These are phyloP conservation scores for Scaptomyza hsui DNA, from an alignment of 1,140 invertebrate species.

Conservation along the genomic window DNA sequence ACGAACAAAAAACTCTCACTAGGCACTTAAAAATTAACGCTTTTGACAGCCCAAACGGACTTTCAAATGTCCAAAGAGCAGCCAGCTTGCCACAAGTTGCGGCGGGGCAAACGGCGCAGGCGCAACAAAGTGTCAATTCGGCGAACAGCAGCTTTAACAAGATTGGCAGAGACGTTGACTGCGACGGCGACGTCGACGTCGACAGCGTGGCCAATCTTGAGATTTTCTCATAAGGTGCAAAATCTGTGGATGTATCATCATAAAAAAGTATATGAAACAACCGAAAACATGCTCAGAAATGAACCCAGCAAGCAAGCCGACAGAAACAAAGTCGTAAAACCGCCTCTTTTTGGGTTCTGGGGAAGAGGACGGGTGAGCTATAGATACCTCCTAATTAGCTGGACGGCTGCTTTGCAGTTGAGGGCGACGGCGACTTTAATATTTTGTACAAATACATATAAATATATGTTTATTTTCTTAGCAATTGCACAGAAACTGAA, in stretches of 20 bases:
- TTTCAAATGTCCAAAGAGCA: constrained; percentile 72
- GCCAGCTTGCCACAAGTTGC: constrained; percentile 45
- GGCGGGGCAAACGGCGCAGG: constrained; percentile 46
- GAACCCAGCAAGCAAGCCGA: constrained; percentile 57
- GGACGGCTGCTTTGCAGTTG: constrained; percentile 38
- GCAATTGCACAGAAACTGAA: constrained; percentile 15
- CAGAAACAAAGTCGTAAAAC: constrained; percentile 55
- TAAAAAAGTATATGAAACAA: constrained; percentile 61
- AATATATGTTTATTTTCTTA: constrained; percentile 30
- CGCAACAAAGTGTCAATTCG: constrained; percentile 81
- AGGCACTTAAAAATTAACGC: constrained; percentile 82
- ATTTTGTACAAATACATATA: constrained; percentile 26
- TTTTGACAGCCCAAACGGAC: constrained; percentile 82
- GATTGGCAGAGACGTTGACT: constrained; percentile 65
- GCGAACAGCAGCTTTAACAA: constrained; percentile 72
- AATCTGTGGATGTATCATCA: constrained; percentile 74
- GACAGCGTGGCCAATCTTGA: constrained; percentile 31
- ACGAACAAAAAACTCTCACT: constrained; percentile 73
- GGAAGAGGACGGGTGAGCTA: not conserved
- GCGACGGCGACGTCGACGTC: constrained; percentile 38
- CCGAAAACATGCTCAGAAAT: constrained; percentile 72
- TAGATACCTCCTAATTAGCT: constrained; percentile 47
- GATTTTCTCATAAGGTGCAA: constrained; percentile 82
- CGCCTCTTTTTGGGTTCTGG: constrained; percentile 50
- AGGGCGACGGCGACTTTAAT: constrained; percentile 27